These are phyloP conservation scores for Mythimna pallens DNA, from an alignment of 2,888 invertebrate genomes.

Conservation along the genomic window DNA sequence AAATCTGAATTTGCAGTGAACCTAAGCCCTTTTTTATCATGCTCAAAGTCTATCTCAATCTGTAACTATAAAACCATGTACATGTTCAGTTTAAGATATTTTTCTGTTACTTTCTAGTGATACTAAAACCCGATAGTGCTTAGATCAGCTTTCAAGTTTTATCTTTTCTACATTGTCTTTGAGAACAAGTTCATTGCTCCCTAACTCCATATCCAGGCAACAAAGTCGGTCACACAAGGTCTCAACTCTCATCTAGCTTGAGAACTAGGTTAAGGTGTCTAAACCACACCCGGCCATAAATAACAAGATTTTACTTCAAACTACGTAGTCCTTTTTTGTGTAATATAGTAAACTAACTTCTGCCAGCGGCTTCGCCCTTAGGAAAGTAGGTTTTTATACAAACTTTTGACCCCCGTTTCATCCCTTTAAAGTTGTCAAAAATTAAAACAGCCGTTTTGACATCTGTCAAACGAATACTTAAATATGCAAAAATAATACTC, in stretches of 20 bases:
- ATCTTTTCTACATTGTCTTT: constrained; percentile 17
- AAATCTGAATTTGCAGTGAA: background rate
- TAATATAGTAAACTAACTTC: too few species aligned
- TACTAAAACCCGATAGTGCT: background rate
- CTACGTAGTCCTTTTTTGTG: constrained; percentile 1
- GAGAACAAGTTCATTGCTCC: constrained; percentile 31
- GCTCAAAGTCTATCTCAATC: background rate
- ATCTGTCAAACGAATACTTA: too few species aligned
- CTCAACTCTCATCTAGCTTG: background rate
- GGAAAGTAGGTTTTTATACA: too few species aligned
- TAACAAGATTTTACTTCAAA: background rate
- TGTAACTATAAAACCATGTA: background rate
- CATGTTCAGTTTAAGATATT: background rate
- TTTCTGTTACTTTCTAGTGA: background rate
- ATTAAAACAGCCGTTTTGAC: too few species aligned
- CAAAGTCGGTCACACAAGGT: constrained; percentile 6
- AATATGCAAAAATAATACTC: too few species aligned
- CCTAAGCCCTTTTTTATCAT: background rate
- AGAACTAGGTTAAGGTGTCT: constrained; percentile 16
- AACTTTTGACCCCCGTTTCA: too few species aligned
- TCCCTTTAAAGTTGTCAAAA: too few species aligned
- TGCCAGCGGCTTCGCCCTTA: too few species aligned
- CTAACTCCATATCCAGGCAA: background rate
- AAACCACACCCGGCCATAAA: background rate
- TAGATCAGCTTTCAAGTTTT: constrained; percentile 14